Percentiles rank a stretch among this genome's conserved stretches.
Conservation (phyloP, 2,113 vertebrate species). For the Clarias batrachus region DNA sequence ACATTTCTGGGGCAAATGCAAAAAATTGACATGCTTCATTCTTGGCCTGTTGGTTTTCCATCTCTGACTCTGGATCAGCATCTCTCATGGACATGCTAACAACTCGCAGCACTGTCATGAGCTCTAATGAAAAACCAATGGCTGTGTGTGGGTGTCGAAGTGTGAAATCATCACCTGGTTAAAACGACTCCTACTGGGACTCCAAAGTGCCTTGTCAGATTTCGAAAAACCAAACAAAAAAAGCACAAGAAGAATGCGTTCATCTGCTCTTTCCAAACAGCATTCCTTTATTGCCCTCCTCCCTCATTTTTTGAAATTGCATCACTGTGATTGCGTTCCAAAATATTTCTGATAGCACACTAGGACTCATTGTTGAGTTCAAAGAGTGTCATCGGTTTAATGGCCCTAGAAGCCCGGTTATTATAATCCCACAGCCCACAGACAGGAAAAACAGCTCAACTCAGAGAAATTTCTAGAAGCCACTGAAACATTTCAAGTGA, state of each 20-base stretch:
- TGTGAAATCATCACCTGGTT: constrained; percentile 45
- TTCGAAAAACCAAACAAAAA: constrained; percentile 56
- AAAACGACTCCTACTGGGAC: constrained; percentile 58
- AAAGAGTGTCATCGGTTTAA: constrained; percentile 30
- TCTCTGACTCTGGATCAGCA: not conserved
- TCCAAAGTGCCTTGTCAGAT: constrained; percentile 51
- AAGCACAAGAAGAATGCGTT: constrained; percentile 56
- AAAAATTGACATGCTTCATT: not conserved
- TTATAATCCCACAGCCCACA: constrained; percentile 35
- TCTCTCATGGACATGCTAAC: not conserved
- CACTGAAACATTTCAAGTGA: not conserved
- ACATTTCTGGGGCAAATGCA: not conserved
- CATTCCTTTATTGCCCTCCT: constrained; percentile 48
- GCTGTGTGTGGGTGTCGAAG: constrained; percentile 55
- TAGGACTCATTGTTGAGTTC: constrained; percentile 46
- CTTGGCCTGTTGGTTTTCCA: not conserved
- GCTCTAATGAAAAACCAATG: constrained; percentile 1
- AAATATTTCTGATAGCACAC: constrained; percentile 62
- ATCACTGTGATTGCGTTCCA: constrained; percentile 61
- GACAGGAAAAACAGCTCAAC: not conserved
- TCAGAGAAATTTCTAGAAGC: not conserved
- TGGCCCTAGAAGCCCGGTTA: constrained; percentile 30
- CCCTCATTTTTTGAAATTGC: constrained; percentile 61
- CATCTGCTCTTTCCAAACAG: constrained; percentile 61
- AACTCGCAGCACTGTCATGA: not conserved